Percentiles rank a stretch among this genome's conserved stretches.
Evolutionary conservation across 2,113 vertebrate species (phyloP).

Genomic region (Elephantulus edwardii): DNA sequence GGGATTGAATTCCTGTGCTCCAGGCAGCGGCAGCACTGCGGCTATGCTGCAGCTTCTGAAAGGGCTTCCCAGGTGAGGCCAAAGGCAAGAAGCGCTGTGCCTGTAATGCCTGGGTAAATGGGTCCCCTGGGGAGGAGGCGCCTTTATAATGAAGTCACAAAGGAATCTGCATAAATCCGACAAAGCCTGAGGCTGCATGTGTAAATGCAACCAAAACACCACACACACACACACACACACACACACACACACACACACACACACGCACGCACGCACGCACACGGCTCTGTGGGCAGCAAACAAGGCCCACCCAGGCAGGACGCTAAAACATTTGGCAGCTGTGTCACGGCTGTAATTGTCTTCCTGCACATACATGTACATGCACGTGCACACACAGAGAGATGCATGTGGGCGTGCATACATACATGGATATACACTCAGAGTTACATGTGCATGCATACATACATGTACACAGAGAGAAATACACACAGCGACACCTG

Average conservation of each 20-base stretch:
- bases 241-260: too few species aligned
- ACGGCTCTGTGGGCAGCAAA: not conserved
- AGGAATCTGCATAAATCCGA: conserved; percentile 61
- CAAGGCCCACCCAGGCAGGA: not conserved
- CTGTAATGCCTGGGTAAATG: conserved; percentile 51
- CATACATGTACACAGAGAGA: too few species aligned
- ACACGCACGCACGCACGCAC: too few species aligned
- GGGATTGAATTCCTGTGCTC: conserved; percentile 64
- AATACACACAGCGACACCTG: too few species aligned
- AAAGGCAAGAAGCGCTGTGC: conserved; percentile 57
- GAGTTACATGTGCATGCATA: rapidly evolving
- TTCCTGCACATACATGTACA: not conserved
- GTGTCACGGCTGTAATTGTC: not conserved
- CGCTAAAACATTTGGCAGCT: not conserved
- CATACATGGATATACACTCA: not conserved
- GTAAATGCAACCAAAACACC: conserved; percentile 44
- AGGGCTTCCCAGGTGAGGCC: conserved; percentile 51
- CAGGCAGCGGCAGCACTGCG: not conserved
- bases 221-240: too few species aligned
- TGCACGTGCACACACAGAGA: too few species aligned
- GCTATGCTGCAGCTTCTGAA: conserved; percentile 56
- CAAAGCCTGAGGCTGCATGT: not conserved
- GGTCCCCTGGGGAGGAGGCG: conserved; percentile 39
- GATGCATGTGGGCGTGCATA: too few species aligned
- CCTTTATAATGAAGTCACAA: conserved; percentile 69